Evolutionary conservation across 2,113 vertebrate species (phyloP).

Genomic region (Ochotona princeps): DNA sequence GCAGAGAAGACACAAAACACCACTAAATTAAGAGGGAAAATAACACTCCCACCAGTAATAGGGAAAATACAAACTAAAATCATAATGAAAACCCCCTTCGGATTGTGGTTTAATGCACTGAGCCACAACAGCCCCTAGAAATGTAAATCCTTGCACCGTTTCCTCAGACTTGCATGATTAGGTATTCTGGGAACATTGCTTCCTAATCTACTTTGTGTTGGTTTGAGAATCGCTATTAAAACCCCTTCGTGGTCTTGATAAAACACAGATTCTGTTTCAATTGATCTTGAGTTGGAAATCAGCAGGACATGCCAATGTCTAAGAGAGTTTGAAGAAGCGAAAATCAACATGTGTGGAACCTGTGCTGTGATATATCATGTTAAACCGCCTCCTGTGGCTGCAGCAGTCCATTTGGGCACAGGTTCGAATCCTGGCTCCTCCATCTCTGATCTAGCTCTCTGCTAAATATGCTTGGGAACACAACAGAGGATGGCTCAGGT

Average conservation of each 20-base stretch:
- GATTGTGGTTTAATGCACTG: not conserved
- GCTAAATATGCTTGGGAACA: too few relatives aligned
- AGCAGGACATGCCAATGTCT: not conserved
- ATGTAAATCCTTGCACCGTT: not conserved
- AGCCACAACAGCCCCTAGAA: not conserved
- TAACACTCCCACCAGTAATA: not conserved
- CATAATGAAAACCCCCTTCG: not conserved
- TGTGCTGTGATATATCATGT: too few relatives aligned
- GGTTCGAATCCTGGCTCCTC: too few relatives aligned
- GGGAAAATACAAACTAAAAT: slow-evolving; percentile 21
- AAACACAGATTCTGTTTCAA: not conserved
- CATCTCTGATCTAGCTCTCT: too few relatives aligned
- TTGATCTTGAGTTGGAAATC: not conserved
- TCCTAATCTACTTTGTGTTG: not conserved
- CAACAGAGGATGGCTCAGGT: too few relatives aligned
- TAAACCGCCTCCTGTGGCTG: too few relatives aligned
- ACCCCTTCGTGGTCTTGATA: not conserved
- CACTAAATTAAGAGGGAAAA: not conserved
- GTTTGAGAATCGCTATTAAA: not conserved
- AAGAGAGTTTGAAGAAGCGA: slow-evolving; percentile 6
- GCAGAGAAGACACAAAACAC: not conserved
- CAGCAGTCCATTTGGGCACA: too few relatives aligned
- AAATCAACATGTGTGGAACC: not conserved
- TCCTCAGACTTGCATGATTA: not conserved
- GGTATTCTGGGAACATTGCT: not conserved